Conservation (phyloP, 2,113 vertebrate genomes). For the Dasyurus viverrinus region DNA sequence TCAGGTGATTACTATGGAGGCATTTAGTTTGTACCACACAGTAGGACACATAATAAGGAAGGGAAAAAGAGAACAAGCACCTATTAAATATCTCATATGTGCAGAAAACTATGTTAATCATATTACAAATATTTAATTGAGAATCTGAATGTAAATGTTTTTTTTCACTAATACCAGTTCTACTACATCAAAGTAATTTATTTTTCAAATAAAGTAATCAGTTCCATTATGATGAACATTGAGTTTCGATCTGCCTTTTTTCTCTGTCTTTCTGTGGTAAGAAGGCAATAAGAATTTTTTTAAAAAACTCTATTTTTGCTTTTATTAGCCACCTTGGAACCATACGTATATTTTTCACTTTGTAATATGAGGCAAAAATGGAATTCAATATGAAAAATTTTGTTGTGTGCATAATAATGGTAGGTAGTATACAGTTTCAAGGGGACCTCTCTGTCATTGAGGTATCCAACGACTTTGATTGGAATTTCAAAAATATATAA, state of each 20-base stretch:
- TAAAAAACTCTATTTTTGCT: background rate
- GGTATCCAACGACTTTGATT: background rate
- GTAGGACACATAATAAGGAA: background rate
- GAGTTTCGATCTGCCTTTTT: conserved; percentile 16
- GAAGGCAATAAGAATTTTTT: background rate
- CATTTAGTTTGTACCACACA: background rate
- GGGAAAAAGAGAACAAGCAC: background rate
- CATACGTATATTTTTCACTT: background rate
- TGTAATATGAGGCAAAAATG: conserved; percentile 13
- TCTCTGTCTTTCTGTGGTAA: background rate
- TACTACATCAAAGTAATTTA: background rate
- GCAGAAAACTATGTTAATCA: background rate
- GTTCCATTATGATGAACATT: conserved; percentile 14
- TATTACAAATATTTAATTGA: background rate
- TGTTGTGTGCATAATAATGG: background rate
- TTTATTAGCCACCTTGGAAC: background rate
- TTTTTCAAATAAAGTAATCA: background rate
- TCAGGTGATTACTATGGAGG: background rate
- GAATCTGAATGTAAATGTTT: background rate
- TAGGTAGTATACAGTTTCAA: background rate
- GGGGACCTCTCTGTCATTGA: background rate
- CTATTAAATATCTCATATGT: background rate
- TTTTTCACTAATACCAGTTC: background rate
- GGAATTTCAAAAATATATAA: background rate
- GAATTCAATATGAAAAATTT: background rate